Evolutionary conservation across 2,797 vertebrate genomes (phyloP), one percentile per base, ranked within the genome.

Genomic region (Onychomys leucogaster): DNA sequence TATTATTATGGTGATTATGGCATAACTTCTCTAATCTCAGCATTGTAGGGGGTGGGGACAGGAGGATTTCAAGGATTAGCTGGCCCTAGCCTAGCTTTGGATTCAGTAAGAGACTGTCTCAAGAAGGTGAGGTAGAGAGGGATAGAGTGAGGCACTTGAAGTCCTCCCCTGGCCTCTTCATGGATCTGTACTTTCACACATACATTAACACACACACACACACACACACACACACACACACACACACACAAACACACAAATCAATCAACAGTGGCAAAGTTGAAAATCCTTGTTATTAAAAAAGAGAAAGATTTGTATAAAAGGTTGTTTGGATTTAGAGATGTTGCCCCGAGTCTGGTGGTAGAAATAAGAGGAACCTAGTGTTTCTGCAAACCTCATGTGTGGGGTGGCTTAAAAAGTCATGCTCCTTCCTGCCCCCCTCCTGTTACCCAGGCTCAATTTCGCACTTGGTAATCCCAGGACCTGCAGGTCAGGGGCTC

Each of bases 321-420:
- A 14, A 32, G 25, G 21, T 65, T 37, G 16, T 86, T 94, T 80
- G 80, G 55, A 87, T 93, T 92, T 91, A 91, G 91, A 94, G 34
- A 65, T 49, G 11, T 88, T 57, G 9, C 63, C 67, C 37, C 37
- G 27, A 16, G 6, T 73, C 73, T 52, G 46, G 77, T 84, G 67
- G 69, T 13, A 87, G 61, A 95, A 97, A 57, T 81, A 98, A 97
- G 96, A 97, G 97, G 97, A 98, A 97, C 94, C 71, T 37, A 27
- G n/a, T 77, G 17, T 37, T 94, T 97, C 63, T 95, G 96, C 59
- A 95, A 94, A 93, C 80, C 83, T 88, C 91, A 2, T 63, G 80
- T 95, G 85, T 95, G 57, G 75, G 78, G 89, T 57, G 78, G 27
- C 37, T 88, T 90, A 55, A 85, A 43, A 49, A 75, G 27, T 37